A percentile compares a stretch with the other conserved stretches of the same genome.
These are phyloP conservation scores for Acanthosoma haemorrhoidale DNA, from an alignment of 2,888 invertebrate species.

Conservation along the genomic window DNA sequence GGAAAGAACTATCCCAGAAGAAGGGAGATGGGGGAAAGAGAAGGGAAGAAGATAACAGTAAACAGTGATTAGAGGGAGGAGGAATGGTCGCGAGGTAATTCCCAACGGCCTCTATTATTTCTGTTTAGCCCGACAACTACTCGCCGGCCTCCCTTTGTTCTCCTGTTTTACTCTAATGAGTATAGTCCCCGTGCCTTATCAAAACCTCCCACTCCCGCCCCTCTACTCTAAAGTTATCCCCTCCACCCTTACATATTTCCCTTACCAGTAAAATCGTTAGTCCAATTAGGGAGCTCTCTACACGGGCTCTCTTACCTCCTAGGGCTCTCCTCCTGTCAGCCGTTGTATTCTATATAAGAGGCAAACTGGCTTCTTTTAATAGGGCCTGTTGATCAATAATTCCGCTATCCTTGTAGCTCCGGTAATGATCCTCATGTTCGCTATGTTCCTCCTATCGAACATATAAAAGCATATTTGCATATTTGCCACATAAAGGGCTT, in stretches of 20 bases:
- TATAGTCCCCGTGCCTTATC: not conserved
- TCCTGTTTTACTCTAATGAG: constrained; percentile 26
- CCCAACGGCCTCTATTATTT: constrained; percentile 16
- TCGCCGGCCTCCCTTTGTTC: not conserved
- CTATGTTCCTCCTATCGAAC: too few relatives aligned
- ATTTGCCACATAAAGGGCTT: too few relatives aligned
- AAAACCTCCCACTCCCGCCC: not conserved
- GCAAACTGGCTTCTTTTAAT: not conserved
- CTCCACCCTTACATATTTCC: not conserved
- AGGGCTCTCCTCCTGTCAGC: too few relatives aligned
- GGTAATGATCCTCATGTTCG: not conserved
- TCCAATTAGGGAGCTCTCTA: not conserved
- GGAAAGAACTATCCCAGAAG: too few relatives aligned
- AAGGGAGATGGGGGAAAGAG: too few relatives aligned
- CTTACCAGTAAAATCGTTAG: not conserved
- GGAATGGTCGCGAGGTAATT: constrained; percentile 6
- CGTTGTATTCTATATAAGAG: too few relatives aligned
- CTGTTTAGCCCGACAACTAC: constrained; percentile 15
- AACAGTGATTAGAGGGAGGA: not conserved
- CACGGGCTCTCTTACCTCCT: too few relatives aligned
- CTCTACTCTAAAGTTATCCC: not conserved
- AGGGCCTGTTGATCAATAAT: not conserved
- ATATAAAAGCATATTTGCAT: too few relatives aligned
- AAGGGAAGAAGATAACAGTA: not conserved
- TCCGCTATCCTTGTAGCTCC: not conserved